Evolutionary conservation across 2,797 vertebrate genomes (phyloP).

Genomic region (Onychomys arenicola): DNA sequence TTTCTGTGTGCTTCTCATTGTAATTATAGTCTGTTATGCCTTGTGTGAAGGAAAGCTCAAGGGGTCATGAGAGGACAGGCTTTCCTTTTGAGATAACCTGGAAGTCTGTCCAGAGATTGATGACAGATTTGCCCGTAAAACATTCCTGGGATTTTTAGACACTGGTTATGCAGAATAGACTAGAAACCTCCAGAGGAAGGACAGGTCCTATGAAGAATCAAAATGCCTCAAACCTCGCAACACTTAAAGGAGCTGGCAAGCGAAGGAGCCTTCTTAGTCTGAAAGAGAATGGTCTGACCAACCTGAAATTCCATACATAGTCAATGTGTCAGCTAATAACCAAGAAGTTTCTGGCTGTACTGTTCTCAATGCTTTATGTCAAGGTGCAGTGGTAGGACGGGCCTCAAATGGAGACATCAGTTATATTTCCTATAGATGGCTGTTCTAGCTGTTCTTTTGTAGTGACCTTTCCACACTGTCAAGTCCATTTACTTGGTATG

Average conservation of each 20-base stretch:
- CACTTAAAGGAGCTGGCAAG: background rate
- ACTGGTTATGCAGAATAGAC: background rate
- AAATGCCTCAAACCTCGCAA: background rate
- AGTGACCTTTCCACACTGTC: background rate
- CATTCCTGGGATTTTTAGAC: background rate
- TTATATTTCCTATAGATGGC: background rate
- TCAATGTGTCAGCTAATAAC: background rate
- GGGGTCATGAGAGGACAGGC: background rate
- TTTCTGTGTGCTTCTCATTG: background rate
- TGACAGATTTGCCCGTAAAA: background rate
- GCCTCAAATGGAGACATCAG: background rate
- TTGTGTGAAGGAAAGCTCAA: background rate
- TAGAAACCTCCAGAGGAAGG: background rate
- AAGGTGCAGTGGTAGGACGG: background rate
- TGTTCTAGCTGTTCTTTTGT: background rate
- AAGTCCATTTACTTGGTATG: background rate
- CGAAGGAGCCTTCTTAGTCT: background rate
- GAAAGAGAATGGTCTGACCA: background rate
- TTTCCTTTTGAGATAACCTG: background rate
- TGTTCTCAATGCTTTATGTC: background rate
- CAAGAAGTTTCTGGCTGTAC: background rate
- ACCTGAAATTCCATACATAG: background rate
- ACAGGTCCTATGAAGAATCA: background rate
- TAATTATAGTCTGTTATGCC: background rate
- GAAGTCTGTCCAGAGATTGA: background rate